Conservation (phyloP, 2,888 invertebrate genomes). For the Drosophila tripunctata region DNA sequence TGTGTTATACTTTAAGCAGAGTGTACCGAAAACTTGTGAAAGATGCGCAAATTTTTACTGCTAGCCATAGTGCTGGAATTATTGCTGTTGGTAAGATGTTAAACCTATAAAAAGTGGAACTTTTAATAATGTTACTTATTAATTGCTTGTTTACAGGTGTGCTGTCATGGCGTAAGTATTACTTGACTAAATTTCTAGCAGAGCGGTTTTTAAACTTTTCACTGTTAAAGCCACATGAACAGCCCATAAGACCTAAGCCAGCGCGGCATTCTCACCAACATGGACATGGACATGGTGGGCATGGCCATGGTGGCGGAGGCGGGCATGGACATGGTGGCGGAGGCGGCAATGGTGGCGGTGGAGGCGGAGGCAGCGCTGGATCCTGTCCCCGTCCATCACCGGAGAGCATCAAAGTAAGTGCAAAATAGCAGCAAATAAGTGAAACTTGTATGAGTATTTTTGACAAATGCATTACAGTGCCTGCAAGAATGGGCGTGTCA, state of each 20-base stretch:
- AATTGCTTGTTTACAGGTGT: slow-evolving; percentile 8
- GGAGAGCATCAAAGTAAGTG: slow-evolving; percentile 57
- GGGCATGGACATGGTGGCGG: neutral
- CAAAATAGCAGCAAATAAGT: slow-evolving; percentile 9
- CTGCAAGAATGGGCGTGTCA: slow-evolving; percentile 73
- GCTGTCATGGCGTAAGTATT: slow-evolving; percentile 35
- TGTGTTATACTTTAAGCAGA: neutral
- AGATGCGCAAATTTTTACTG: slow-evolving; percentile 39
- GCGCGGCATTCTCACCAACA: neutral
- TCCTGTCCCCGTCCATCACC: slow-evolving; percentile 60
- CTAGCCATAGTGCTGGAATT: slow-evolving; percentile 26
- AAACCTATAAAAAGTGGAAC: neutral
- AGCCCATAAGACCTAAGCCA: neutral
- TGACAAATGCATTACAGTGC: slow-evolving; percentile 53
- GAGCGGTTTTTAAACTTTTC: neutral
- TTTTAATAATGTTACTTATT: neutral
- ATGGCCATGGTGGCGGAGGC: slow-evolving; percentile 7
- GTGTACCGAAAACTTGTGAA: neutral
- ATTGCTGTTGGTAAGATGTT: slow-evolving; percentile 36
- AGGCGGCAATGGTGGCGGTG: slow-evolving; percentile 8
- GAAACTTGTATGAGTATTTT: slow-evolving; percentile 5
- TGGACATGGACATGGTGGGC: neutral
- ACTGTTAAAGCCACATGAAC: neutral
- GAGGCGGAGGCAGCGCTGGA: neutral
- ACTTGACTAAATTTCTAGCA: rapidly evolving